Base-by-base conservation (phyloP, 2,797 vertebrate genomes). In the Labroides dimidiatus region DNA sequence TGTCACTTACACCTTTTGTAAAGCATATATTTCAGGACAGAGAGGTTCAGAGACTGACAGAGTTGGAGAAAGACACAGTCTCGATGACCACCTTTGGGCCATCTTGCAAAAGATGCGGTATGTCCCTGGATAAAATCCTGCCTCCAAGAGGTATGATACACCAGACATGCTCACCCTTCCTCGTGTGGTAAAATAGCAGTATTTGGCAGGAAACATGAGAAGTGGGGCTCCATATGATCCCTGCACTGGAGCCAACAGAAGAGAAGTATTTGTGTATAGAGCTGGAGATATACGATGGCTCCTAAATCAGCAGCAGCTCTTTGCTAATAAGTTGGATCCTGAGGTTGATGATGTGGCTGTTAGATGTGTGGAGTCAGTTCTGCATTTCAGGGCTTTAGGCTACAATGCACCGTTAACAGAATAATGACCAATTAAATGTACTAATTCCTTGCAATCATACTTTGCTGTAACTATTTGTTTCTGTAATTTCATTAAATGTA, bases 51-150 rank as follows among this genome's bases (percentile, higher is more conserved):
- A 64, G 37, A 0, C 82, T 99, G 1, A 68, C 97, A 0, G 94
- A 97, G 47, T 98, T 97, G 97, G 93, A 84, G 50, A 94, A 95
- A 75, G 97, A 99, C 85, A 97, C 96, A 97, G 97, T 69, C 97
- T 97, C 0, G 97, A 99, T 9, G 97, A 99, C 49, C 91, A 96
- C 48, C 61, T 98, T 12, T 98, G 97, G 96, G 96, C 96, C 59
- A 97, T 96, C 0, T 89, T 98, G 0, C 85, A 95, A 64, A 92
- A 96, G 43, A 94, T 96, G 86, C 90, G 93, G 0, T 92, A 92
- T 0, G 94, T 96, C 47, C 97, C 97, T 0, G 96, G 96, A 1
- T 94, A 93, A 0, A 0, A 41, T 21, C 96, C 95, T 0, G 23
- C 66, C 0, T 91, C 86, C 19, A 14, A 0, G n/a, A 98, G 97